Evolutionary conservation across 2,888 invertebrate species (phyloP).

Genomic region (Anoncus sp.): DNA sequence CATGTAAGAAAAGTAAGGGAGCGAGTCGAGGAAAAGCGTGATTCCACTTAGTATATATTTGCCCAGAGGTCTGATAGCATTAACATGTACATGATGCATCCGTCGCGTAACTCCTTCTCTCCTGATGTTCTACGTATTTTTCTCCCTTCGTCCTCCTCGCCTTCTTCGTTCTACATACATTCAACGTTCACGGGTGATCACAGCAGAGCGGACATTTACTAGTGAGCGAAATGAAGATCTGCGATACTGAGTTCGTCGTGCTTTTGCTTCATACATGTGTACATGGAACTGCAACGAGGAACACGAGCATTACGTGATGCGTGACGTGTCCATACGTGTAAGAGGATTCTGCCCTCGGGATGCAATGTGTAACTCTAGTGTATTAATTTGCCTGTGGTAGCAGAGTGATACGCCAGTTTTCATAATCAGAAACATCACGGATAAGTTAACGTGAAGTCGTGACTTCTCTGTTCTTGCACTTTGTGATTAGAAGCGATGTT

Average conservation of each 20-base stretch:
- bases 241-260: constrained; percentile 27
- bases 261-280: constrained; percentile 24
- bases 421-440: constrained; percentile 52
- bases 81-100: constrained; percentile 36
- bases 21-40: constrained; percentile 60
- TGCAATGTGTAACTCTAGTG: constrained; percentile 76
- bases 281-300: constrained; percentile 32
- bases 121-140: constrained; percentile 36
- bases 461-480: background rate
- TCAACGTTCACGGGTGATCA: constrained; percentile 34
- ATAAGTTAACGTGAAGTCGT: constrained; percentile 6
- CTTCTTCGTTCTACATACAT: constrained; percentile 5
- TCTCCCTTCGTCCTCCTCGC: constrained; percentile 12
- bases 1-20: constrained; percentile 45
- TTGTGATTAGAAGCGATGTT: background rate
- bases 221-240: constrained; percentile 51
- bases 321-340: constrained; percentile 68
- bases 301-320: constrained; percentile 60
- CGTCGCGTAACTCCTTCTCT: constrained; percentile 36
- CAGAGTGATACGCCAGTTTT: constrained; percentile 54
- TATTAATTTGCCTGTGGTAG: constrained; percentile 70
- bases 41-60: constrained; percentile 52
- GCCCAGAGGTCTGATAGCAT: constrained; percentile 29
- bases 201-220: constrained; percentile 39
- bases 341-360: constrained; percentile 73